Base-by-base conservation (phyloP, 2,888 invertebrate species). In the Mesopsocus fuscifrons region DNA sequence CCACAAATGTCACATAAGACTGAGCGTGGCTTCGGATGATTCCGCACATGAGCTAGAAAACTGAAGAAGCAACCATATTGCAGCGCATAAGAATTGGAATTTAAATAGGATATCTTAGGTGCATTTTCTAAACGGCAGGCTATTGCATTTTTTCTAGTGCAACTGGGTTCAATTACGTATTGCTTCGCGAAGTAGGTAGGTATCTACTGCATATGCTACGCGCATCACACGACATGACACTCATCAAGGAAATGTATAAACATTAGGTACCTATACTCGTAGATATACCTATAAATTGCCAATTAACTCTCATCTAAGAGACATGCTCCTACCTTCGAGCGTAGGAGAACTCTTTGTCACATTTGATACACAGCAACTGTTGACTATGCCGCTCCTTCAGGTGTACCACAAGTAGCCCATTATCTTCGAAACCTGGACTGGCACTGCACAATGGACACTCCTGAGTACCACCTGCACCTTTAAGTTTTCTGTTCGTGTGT, bases 1-100 rank as follows among this genome's bases (percentile, higher is more conserved):
- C 20, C 38, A 21, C 38, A 38, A 38, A 18, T 5, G n/a, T 38
- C 17, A 20, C 38, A 38, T 20, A 18, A 13, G 21, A 38, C 15
- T 21, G 16, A 15, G 15, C 20, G 15, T 38, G 17, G 20, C 20
- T 38, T 38, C 21, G 17, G n/a, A 38, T 38, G 38, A 20, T 38
- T 38, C 21, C 21, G 15, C 8, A 38, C 5, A 11, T 38, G 38
- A 11, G 17, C 17, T 3, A 21, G 17, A 38, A 5, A 38, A n/a
- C 20, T 38, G 16, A 20, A 38, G 20, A 38, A 20, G 5, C 20
- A 20, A n/a, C n/a, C n/a, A n/a, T n/a, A n/a, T n/a, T n/a, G n/a
- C n/a, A n/a, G n/a, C n/a, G n/a, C n/a, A n/a, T n/a, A n/a, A n/a
- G n/a, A n/a, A n/a, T n/a, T n/a, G n/a, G n/a, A n/a, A n/a, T n/a